phyloP scores from a whole-genome alignment of 2,888 invertebrate genomes.

The Limnephilus lunatus region DNA sequence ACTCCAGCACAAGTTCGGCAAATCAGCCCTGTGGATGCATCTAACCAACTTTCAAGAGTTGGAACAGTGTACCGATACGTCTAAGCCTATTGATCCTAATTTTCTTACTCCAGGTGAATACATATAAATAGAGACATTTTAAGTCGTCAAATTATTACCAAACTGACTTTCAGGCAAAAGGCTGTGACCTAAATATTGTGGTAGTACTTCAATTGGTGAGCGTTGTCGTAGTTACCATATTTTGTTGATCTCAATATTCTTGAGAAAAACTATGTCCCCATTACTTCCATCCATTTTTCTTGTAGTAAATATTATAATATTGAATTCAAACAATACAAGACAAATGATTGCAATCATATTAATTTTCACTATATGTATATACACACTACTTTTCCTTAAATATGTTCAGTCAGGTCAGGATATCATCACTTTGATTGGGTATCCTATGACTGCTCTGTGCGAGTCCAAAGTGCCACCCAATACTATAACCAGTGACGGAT shows the following conservation, averaged over 20 bases:
- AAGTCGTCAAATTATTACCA: neutral
- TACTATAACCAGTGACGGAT: no score
- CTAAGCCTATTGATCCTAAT: constrained; percentile 77
- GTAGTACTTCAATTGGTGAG: neutral
- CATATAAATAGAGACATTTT: neutral
- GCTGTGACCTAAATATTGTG: neutral
- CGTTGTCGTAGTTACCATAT: neutral
- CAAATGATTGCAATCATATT: no score
- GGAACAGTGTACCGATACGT: constrained; percentile 81
- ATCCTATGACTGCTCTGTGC: no score
- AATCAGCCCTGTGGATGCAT: constrained; percentile 98
- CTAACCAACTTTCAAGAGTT: constrained; percentile 92
- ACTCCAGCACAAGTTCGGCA: constrained; percentile 95
- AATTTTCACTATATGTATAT: neutral
- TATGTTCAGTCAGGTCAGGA: neutral
- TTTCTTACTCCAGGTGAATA: constrained; percentile 76
- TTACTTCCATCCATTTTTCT: neutral
- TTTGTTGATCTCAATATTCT: neutral
- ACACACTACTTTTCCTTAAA: neutral
- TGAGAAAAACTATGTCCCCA: neutral
- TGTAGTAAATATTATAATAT: neutral
- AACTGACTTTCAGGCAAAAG: neutral
- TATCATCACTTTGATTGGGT: no score
- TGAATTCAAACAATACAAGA: neutral
- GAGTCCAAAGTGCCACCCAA: no score